Conservation (phyloP, 2,888 invertebrate genomes). For the Tenthredo amoena region DNA sequence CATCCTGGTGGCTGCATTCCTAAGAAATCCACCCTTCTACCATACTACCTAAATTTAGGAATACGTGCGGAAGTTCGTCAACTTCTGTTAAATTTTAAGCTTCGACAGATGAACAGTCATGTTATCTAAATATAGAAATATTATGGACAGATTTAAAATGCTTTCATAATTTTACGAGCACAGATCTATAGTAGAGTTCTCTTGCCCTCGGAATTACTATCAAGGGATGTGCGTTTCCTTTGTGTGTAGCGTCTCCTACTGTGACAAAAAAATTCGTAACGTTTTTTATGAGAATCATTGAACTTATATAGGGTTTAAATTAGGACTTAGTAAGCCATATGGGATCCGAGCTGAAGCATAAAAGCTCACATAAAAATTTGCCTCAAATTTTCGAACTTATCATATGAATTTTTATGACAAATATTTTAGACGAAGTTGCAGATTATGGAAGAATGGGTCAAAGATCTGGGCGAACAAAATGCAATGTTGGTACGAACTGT, state of each 20-base stretch:
- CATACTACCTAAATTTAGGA: neutral
- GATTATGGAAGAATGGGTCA: conserved; percentile 84
- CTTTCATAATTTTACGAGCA: neutral
- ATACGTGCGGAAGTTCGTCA: neutral
- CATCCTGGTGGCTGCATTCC: neutral
- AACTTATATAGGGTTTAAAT: neutral
- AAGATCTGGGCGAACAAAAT: conserved; percentile 85
- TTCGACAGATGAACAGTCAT: neutral
- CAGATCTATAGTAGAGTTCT: neutral
- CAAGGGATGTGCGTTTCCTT: neutral
- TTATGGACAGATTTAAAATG: neutral
- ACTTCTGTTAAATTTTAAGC: neutral
- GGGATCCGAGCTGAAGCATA: neutral
- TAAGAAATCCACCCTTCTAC: neutral
- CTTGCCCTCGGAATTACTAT: neutral
- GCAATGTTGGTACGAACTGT: conserved; percentile 84
- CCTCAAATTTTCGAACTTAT: too few species aligned
- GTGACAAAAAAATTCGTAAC: neutral
- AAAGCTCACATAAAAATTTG: neutral
- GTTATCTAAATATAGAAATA: conserved; percentile 33
- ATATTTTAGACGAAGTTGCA: conserved; percentile 82
- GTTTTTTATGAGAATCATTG: neutral
- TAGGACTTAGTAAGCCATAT: neutral
- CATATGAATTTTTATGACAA: neutral
- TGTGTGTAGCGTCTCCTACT: neutral